Evolutionary conservation across 2,113 vertebrate genomes (phyloP), one percentile per base, ranked within the genome.

Genomic region (Epinephelus fuscoguttatus): DNA sequence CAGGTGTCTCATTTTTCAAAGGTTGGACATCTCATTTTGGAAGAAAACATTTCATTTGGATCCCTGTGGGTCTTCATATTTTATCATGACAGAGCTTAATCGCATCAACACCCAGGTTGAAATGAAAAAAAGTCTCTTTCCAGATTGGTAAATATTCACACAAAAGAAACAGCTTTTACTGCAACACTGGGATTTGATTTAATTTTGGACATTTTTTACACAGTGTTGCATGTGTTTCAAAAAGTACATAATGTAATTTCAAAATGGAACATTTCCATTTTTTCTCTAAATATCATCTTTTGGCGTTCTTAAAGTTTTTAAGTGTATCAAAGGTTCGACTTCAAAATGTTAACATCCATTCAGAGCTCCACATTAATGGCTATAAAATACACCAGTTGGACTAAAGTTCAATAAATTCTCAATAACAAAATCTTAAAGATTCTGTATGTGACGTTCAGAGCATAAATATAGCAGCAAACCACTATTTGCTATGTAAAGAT

Each of bases 31-130:
- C 84, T 89, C 63, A 78, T 90, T 89, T 82, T 14, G 30, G 61
- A 74, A 55, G 52, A 88, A 88, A 88, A 85, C 53, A 60, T 84
- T 80, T 81, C 45, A 80, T 85, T 82, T 59, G 74, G 50, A 81
- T 63, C 52, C 68, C 40, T 0, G 21, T 50, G 30, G 47, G 60
- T 79, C 55, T 27, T 84, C 81, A 86, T 88, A 64, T 89, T 78
- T 84, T 74, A 85, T 57, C 47, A 1, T 61, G 76, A 69, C 84
- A 63, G 67, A 82, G 67, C 37, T 64, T 57, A 67, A 83, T 42
- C 0, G 42, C 83, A 60, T 40, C 70, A 66, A 30, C 30, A 59
- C 63, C 23, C 50, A 40, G 12, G 15, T 0, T 25, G 3, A 37
- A 61, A n/a, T 17, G 47, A 12, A 70, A 52, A 27, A 3, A 27